Conservation (phyloP, 2,797 vertebrate genomes). For the Nothura maculosa region DNA sequence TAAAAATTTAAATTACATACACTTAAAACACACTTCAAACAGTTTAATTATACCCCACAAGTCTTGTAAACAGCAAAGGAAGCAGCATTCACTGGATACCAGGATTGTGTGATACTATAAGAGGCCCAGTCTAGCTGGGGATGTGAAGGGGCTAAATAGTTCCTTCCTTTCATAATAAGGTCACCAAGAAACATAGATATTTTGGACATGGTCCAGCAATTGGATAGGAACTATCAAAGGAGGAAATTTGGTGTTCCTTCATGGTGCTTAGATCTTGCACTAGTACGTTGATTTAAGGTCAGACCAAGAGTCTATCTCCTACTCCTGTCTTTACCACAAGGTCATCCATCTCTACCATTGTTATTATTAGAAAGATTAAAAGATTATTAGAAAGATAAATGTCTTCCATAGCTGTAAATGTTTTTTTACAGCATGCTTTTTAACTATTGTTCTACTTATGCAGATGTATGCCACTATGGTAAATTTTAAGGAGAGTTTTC, state of each 20-base stretch:
- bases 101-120: neutral
- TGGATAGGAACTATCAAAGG: neutral
- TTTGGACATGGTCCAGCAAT: neutral
- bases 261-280: neutral
- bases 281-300: neutral
- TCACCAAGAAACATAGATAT: conserved; percentile 23
- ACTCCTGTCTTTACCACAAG: neutral
- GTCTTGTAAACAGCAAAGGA: neutral
- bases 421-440: neutral
- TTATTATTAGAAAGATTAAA: neutral
- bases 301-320: neutral
- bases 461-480: neutral
- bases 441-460: neutral
- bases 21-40: neutral
- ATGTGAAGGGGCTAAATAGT: neutral
- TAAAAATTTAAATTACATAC: neutral
- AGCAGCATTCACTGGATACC: neutral
- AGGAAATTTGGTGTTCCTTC: neutral
- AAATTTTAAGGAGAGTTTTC: conserved; percentile 20
- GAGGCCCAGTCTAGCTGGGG: neutral
- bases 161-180: neutral
- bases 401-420: neutral
- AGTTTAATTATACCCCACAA: conserved; percentile 9
- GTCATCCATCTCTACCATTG: neutral
- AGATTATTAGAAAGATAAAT: neutral